A percentile compares a stretch with the other conserved stretches of the same genome.
phyloP scores from a whole-genome alignment of 2,797 vertebrate species.

The Sebastiscus albofasciatus region DNA sequence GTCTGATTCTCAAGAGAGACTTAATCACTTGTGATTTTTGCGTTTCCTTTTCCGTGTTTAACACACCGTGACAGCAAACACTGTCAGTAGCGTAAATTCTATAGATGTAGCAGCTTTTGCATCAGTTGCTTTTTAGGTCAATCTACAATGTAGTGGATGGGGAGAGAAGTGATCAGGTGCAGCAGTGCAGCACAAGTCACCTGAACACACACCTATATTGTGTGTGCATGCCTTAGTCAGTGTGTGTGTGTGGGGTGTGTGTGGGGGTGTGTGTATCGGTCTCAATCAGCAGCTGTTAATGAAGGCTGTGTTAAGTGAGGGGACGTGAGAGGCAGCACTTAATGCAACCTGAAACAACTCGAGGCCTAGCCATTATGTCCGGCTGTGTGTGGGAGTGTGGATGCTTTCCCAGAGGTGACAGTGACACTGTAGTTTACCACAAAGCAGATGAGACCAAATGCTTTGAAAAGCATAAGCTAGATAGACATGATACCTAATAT shows the following conservation, averaged over 20 bases:
- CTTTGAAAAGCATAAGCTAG: background rate
- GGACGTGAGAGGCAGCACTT: slow-evolving; percentile 16
- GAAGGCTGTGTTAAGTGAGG: slow-evolving; percentile 31
- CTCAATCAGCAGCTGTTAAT: slow-evolving; percentile 52
- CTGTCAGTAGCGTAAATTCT: slow-evolving; percentile 18
- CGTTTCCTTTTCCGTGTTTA: background rate
- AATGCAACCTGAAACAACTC: slow-evolving; percentile 34
- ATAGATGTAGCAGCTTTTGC: slow-evolving; percentile 48
- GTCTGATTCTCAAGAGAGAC: background rate
- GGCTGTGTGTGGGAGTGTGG: background rate
- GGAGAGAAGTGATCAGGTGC: background rate
- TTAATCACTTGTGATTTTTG: background rate
- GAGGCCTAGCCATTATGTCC: background rate
- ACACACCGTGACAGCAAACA: background rate
- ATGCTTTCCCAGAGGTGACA: background rate
- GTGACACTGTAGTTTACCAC: slow-evolving; percentile 1
- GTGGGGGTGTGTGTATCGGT: background rate
- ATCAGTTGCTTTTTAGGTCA: slow-evolving; percentile 3
- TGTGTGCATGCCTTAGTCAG: slow-evolving; percentile 6
- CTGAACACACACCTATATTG: slow-evolving; percentile 17
- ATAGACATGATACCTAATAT: background rate
- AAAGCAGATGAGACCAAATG: slow-evolving; percentile 8
- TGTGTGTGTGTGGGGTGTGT: no score
- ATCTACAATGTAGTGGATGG: background rate
- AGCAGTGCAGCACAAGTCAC: slow-evolving; percentile 2